phyloP scores from a whole-genome alignment of 2,113 vertebrate species.

The Epinephelus fuscoguttatus region DNA sequence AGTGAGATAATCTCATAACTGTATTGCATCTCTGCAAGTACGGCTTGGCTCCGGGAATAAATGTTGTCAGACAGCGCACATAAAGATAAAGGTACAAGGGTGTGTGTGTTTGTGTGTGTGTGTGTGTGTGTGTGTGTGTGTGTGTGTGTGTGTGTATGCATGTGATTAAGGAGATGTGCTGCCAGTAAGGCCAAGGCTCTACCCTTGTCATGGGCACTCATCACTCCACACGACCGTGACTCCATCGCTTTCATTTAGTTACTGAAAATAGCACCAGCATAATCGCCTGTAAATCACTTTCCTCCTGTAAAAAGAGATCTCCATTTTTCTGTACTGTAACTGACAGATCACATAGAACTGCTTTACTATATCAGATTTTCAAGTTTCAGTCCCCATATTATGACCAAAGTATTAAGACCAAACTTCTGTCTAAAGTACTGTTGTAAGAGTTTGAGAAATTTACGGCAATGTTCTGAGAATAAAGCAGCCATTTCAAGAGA shows the following conservation, averaged over 20 bases:
- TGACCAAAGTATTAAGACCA: neutral
- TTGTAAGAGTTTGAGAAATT: neutral
- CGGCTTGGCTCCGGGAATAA: neutral
- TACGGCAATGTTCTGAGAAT: neutral
- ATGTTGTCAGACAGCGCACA: neutral
- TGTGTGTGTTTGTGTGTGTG: neutral
- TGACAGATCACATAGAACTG: slow-evolving; percentile 4
- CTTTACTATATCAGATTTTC: neutral
- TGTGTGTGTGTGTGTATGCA: slow-evolving; percentile 6
- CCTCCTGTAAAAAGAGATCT: neutral
- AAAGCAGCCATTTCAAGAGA: neutral
- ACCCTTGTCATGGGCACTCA: neutral
- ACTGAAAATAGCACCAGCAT: neutral
- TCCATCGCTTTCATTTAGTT: slow-evolving; percentile 22
- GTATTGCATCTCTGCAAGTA: neutral
- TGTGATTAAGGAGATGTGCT: slow-evolving; percentile 21
- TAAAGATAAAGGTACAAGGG: neutral
- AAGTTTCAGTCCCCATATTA: neutral
- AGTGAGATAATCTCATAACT: slow-evolving; percentile 9
- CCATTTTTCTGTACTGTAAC: neutral
- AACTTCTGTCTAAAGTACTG: neutral
- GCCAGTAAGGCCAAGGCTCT: slow-evolving; percentile 24
- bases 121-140: neutral
- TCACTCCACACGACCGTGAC: slow-evolving; percentile 11
- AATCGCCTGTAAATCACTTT: slow-evolving; percentile 5